Evolutionary conservation across 1,140 invertebrate species (phyloP), one percentile per base, ranked within the genome.

Genomic region (Meloidogyne hapla): DNA sequence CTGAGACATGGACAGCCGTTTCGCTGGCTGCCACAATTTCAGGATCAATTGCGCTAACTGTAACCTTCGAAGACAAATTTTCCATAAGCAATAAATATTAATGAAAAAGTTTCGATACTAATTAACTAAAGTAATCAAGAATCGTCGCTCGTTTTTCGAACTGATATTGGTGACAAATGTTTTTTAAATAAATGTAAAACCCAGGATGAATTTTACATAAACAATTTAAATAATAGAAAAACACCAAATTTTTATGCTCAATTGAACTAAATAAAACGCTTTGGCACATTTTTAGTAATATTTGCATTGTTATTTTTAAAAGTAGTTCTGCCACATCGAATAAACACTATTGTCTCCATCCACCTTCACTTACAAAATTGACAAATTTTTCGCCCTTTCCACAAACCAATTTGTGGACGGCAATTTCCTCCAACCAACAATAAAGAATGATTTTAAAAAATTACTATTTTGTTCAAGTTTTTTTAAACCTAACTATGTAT

Each of bases 1-100:
- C 48, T 2, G 48, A 56, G n/a, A 56, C 48, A n/a, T n/a, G 18
- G 8, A 56, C 48, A 21, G 48, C 48, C 1, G 48, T 56, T 56
- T 56, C 48, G n/a, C 48, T 56, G n/a, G 48, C 48, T 56, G 48
- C 48, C n/a, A 56, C 48, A 56, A 56, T n/a, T 56, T 56, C 48
- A n/a, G 48, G 48, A 56, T 56, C 48, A 15, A 56, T 56, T 56
- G 48, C 18, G n/a, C 48, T 56, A 15, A 15, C 45, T n/a, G n/a
- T 56, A 56, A n/a, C 33, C 4, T 33, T 33, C n/a, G n/a, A n/a
- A 56, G 12, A 8, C 48, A 56, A n/a, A 5, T 6, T 21, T 18
- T 5, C 18, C n/a, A 56, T n/a, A n/a, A n/a, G 18, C n/a, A 56
- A 56, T 56, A n/a, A n/a, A 6, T n/a, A 6, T 4, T 56, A 18